Percentiles rank a stretch among this genome's conserved stretches.
Evolutionary conservation across 1,140 invertebrate species (phyloP).

Genomic region (Melanaphis sacchari): DNA sequence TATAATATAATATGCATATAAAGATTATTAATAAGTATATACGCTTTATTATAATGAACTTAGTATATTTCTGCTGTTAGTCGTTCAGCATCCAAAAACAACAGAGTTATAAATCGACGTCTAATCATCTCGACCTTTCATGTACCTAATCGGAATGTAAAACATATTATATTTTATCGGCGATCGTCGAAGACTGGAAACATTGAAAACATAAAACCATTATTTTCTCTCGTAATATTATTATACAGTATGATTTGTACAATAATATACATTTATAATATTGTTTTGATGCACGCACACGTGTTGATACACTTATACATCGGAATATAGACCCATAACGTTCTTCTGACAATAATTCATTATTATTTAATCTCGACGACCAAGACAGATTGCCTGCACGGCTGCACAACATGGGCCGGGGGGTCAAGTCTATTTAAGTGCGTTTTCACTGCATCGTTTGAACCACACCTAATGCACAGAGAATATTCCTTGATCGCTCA

Average conservation of each 20-base stretch:
- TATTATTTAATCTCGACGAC: background rate
- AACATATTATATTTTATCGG: too few relatives aligned
- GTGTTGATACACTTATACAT: background rate
- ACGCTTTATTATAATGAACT: background rate
- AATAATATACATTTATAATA: background rate
- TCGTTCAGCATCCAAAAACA: background rate
- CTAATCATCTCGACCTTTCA: background rate
- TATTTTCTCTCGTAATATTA: background rate
- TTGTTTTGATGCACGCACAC: background rate
- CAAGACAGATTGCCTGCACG: background rate
- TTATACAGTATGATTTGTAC: background rate
- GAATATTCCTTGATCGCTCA: background rate
- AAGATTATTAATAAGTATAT: too few relatives aligned
- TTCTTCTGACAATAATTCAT: background rate
- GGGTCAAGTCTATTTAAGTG: background rate
- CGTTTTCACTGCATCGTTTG: conserved; percentile 10
- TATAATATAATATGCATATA: too few relatives aligned
- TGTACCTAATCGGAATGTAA: background rate
- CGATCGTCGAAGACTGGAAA: background rate
- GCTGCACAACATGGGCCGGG: background rate
- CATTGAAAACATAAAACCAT: background rate
- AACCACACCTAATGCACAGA: conserved; percentile 14
- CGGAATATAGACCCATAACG: background rate
- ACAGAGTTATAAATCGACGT: background rate
- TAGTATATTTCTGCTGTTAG: background rate